A percentile compares a stretch with the other conserved stretches of the same genome.
Conservation (phyloP, 2,113 vertebrate species). For the Oryzias curvinotus region DNA sequence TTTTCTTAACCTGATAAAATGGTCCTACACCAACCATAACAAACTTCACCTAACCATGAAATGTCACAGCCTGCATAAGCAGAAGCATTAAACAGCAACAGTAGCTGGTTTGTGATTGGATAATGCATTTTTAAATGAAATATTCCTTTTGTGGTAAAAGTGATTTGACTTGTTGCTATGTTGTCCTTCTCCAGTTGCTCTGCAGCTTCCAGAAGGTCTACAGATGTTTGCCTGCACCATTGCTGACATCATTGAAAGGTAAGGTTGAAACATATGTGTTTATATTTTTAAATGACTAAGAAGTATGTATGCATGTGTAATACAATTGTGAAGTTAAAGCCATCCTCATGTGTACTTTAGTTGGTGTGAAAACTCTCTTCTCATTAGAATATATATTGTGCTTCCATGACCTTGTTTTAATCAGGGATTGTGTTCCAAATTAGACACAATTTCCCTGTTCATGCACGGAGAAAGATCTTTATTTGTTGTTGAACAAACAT, state of each 20-base stretch:
- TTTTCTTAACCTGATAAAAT: conserved; percentile 52
- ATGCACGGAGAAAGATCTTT: conserved; percentile 27
- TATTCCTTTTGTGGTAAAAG: background rate
- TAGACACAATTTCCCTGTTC: conserved; percentile 47
- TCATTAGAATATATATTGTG: conserved; percentile 38
- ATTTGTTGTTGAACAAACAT: conserved; percentile 22
- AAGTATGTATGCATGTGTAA: background rate
- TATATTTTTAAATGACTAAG: background rate
- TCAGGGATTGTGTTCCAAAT: conserved; percentile 59
- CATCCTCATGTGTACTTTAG: conserved; percentile 9
- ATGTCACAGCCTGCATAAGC: conserved; percentile 50
- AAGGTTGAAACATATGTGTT: conserved; percentile 20
- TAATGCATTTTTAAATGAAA: background rate
- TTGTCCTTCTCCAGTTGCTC: conserved; percentile 82
- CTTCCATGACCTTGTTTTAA: conserved; percentile 44
- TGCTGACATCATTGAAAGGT: conserved; percentile 94
- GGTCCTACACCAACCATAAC: conserved; percentile 32
- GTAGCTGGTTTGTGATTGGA: no score
- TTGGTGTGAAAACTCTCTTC: conserved; percentile 39
- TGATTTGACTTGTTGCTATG: conserved; percentile 30
- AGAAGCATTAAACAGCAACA: conserved; percentile 33
- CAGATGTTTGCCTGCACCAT: conserved; percentile 97
- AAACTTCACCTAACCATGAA: conserved; percentile 45
- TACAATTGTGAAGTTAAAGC: conserved; percentile 17
- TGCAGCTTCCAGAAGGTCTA: conserved; percentile 97